phyloP scores from a whole-genome alignment of 1,140 invertebrate genomes.

The Panulirus ornatus region DNA sequence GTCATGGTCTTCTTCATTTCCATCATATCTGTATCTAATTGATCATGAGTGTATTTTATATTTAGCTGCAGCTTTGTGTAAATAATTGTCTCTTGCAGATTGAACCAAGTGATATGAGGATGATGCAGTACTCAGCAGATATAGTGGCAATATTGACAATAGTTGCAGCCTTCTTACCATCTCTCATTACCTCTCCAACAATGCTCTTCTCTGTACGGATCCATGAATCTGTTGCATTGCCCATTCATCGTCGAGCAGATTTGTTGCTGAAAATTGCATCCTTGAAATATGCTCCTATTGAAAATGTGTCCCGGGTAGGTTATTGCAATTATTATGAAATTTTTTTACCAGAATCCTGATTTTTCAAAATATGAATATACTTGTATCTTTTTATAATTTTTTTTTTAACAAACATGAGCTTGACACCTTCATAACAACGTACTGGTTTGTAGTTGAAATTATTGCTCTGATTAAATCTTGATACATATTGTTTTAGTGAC shows the following conservation, averaged over 20 bases:
- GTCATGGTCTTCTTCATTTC: too few species aligned
- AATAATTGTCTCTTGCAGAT: conserved; percentile 29
- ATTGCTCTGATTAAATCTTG: too few species aligned
- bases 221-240: conserved; percentile 61
- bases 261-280: conserved; percentile 61
- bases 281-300: conserved; percentile 62
- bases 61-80: background rate
- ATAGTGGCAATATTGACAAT: conserved; percentile 50
- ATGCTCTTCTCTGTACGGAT: conserved; percentile 54
- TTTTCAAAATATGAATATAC: too few species aligned
- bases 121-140: conserved; percentile 54
- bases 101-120: conserved; percentile 55
- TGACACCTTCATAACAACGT: too few species aligned
- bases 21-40: too few species aligned
- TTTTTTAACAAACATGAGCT: too few species aligned
- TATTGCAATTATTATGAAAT: too few species aligned
- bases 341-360: too few species aligned
- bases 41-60: too few species aligned
- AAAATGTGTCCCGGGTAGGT: conserved; percentile 52
- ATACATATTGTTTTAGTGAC: too few species aligned
- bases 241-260: conserved; percentile 64
- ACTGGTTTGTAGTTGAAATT: too few species aligned
- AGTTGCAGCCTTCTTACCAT: conserved; percentile 44
- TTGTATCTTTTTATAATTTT: too few species aligned
- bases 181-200: conserved; percentile 52